phyloP scores from a whole-genome alignment of 2,888 invertebrate species.

The Sinelater perroti region DNA sequence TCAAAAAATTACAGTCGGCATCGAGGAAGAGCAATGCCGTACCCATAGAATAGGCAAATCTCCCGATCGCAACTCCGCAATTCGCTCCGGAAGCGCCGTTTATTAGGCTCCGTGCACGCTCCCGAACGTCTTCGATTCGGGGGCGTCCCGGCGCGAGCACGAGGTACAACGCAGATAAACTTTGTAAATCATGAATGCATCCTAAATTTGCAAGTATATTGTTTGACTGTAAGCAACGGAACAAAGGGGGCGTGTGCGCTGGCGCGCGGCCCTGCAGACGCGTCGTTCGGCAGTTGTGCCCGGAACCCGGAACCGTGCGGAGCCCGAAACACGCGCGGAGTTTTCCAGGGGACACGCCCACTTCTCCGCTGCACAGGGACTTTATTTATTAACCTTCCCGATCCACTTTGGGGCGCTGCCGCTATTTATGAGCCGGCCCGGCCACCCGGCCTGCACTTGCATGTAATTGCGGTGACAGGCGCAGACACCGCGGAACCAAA shows the following conservation, averaged over 20 bases:
- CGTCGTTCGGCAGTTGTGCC: slow-evolving; percentile 38
- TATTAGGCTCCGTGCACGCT: too few relatives aligned
- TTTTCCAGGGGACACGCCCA: slow-evolving; percentile 33
- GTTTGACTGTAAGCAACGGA: slow-evolving; percentile 37
- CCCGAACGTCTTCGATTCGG: slow-evolving; percentile 8
- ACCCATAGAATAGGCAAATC: too few relatives aligned
- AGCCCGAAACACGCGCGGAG: slow-evolving; percentile 31
- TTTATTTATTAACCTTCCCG: slow-evolving; percentile 27
- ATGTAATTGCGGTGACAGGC: too few relatives aligned
- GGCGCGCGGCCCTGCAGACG: slow-evolving; percentile 38
- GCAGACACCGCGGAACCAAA: too few relatives aligned
- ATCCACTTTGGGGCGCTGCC: slow-evolving; percentile 12
- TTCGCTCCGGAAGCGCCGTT: too few relatives aligned
- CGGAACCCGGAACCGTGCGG: slow-evolving; percentile 39
- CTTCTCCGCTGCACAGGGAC: slow-evolving; percentile 30
- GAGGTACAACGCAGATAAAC: slow-evolving; percentile 33
- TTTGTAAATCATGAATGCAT: slow-evolving; percentile 38
- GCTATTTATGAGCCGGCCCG: slow-evolving; percentile 9
- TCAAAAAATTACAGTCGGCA: too few relatives aligned
- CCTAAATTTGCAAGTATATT: slow-evolving; percentile 39
- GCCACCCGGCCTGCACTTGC: too few relatives aligned
- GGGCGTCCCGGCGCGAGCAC: slow-evolving; percentile 17
- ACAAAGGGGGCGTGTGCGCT: slow-evolving; percentile 39
- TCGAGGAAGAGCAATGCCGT: too few relatives aligned
- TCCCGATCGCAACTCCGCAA: too few relatives aligned